phyloP scores from a whole-genome alignment of 2,797 vertebrate genomes.

The Sparidentex hasta region DNA sequence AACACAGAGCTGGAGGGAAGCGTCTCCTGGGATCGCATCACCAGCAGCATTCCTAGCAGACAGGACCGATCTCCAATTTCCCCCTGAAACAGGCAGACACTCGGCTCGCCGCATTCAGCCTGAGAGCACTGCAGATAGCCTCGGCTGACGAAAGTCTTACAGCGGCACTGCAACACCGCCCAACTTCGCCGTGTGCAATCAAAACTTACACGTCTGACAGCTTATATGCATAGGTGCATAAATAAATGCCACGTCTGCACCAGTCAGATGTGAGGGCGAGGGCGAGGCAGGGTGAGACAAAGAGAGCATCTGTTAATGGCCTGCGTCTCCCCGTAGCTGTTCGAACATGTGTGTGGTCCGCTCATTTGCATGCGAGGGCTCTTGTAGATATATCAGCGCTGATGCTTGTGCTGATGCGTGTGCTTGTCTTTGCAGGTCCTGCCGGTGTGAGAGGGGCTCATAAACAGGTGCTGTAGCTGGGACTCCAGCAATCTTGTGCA shows the following conservation, averaged over 20 bases:
- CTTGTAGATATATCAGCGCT: conserved; percentile 25
- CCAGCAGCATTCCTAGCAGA: conserved; percentile 77
- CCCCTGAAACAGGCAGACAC: conserved; percentile 75
- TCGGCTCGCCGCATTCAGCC: conserved; percentile 66
- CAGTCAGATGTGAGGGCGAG: conserved; percentile 51
- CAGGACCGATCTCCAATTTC: conserved; percentile 78
- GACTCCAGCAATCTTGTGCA: too few relatives aligned
- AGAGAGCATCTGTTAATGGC: conserved; percentile 16
- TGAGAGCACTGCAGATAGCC: conserved; percentile 74
- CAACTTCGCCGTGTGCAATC: conserved; percentile 71
- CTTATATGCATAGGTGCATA: conserved; percentile 69
- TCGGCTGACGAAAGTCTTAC: conserved; percentile 85
- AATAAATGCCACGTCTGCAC: conserved; percentile 64
- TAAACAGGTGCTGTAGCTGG: neutral
- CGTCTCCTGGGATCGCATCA: conserved; percentile 75
- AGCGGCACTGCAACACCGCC: conserved; percentile 76
- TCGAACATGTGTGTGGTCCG: conserved; percentile 26
- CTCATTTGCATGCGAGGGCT: conserved; percentile 50
- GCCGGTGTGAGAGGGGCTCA: neutral
- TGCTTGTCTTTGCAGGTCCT: conserved; percentile 35
- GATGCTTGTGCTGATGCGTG: conserved; percentile 35
- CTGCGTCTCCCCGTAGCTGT: conserved; percentile 12
- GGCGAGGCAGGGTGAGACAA: neutral
- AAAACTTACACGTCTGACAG: conserved; percentile 70
- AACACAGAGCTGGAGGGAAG: conserved; percentile 60